Base-by-base conservation (phyloP, 2,797 vertebrate species). In the Clarias fuscus region DNA sequence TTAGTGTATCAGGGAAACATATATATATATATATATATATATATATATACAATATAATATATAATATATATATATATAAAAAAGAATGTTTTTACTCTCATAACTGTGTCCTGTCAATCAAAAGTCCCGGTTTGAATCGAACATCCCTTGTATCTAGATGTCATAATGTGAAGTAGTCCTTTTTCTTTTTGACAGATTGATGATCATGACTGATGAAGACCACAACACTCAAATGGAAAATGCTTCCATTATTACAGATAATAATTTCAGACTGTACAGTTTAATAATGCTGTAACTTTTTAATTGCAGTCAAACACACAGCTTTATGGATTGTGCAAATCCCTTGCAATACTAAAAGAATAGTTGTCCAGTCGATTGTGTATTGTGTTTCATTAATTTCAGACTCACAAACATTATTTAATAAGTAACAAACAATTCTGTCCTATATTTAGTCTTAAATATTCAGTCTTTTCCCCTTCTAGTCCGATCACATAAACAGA, bases 401-500 rank as follows among this genome's bases (percentile, higher is more conserved):
- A 53, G 43, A 77, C 7, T 11, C 56, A 59, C 24, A 56, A 53
- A 13, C 13, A 30, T 53, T 30, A 76, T 56, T 27, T 56, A 30
- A 22, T 78, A 59, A 59, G 18, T 27, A 37, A 61, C 58, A 14
- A 61, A 61, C 56, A 58, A 14, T 37, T 14, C 20, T 53, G 24
- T 27, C 24, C 15, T 81, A 81, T 48, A 37, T 81, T 81, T 17
- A 18, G 37, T 33, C 33, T 33, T 33, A 33, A 33, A 33, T 33
- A 33, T 33, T 33, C 2, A 33, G 22, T 64, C 77, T 24, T 78
- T 20, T 24, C 33, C 13, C 13, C 17, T 43, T 65, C 78, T 37
- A 65, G 37, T 2, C 61, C 64, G 78, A 43, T 80, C 61, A 80
- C 59, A 64, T 64, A 40, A 80, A 27, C 78, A 64, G 33, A 64